Conservation (phyloP, 1,140 invertebrate genomes). For the Coenobita brevimanus region DNA sequence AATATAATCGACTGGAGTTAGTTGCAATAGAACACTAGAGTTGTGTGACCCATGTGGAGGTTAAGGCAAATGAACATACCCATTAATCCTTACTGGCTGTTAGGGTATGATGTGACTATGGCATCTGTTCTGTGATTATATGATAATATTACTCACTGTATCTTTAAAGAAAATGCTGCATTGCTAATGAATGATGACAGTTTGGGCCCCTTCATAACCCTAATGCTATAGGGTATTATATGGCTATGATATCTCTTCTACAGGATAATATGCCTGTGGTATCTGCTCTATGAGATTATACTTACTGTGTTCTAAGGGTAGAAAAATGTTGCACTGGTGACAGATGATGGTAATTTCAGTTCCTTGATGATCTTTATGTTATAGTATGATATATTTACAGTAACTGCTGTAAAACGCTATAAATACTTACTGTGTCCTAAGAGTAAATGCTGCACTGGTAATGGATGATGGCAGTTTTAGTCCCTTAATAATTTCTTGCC, state of each 20-base stretch:
- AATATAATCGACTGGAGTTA: no score
- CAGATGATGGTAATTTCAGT: not conserved
- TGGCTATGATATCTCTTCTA: not conserved
- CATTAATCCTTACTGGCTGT: no score
- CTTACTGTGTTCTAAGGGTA: constrained; percentile 36
- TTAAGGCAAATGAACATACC: no score
- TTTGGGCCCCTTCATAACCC: no score
- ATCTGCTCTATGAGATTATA: no score
- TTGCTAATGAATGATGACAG: not conserved
- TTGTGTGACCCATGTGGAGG: no score
- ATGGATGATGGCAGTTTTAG: constrained; percentile 98
- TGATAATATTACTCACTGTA: not conserved
- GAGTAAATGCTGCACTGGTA: constrained; percentile 98
- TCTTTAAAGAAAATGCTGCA: not conserved
- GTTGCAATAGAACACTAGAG: no score
- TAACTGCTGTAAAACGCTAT: not conserved
- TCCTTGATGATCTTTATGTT: no score
- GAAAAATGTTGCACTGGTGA: not conserved
- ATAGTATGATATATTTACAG: not conserved
- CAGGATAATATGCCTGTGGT: no score
- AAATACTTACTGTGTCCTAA: constrained; percentile 96
- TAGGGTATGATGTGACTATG: no score
- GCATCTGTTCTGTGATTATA: no score
- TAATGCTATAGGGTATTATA: no score
- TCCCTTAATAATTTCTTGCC: constrained; percentile 99